Evolutionary conservation across 2,797 vertebrate species (phyloP).

Genomic region (Poecilia picta): DNA sequence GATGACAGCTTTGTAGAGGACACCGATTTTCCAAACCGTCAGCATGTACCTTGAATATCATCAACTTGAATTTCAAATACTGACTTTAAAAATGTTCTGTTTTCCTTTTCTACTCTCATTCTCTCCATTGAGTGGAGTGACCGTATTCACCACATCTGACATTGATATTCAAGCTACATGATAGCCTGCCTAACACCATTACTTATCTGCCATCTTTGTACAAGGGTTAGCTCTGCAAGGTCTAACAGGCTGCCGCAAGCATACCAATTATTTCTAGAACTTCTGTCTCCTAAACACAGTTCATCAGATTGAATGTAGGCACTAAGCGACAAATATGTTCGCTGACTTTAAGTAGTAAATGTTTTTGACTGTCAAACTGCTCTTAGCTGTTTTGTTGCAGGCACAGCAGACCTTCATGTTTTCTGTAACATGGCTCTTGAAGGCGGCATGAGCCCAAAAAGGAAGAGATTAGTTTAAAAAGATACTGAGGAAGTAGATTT

Average conservation of each 20-base stretch:
- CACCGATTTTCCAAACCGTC: constrained; percentile 29
- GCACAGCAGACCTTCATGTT: constrained; percentile 11
- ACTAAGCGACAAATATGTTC: constrained; percentile 28
- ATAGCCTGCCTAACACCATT: constrained; percentile 39
- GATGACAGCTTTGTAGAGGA: constrained; percentile 24
- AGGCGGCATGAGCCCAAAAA: constrained; percentile 1
- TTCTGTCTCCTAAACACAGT: constrained; percentile 25
- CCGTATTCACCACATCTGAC: constrained; percentile 41
- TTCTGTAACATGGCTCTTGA: constrained; percentile 4
- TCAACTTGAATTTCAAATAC: constrained; percentile 22
- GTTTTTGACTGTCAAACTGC: constrained; percentile 8
- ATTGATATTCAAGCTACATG: constrained; percentile 53
- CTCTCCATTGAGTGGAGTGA: constrained; percentile 30
- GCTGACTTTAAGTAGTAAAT: neutral
- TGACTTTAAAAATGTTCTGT: constrained; percentile 8
- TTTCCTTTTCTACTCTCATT: constrained; percentile 7
- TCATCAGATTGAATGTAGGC: constrained; percentile 23
- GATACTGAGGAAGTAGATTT: constrained; percentile 12
- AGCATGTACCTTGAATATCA: constrained; percentile 19
- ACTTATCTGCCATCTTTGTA: constrained; percentile 36
- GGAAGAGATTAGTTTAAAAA: constrained; percentile 4
- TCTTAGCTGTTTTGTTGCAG: constrained; percentile 2
- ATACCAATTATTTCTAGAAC: constrained; percentile 43
- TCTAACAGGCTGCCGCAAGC: constrained; percentile 25
- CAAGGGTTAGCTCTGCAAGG: constrained; percentile 39